Base-by-base conservation (phyloP, 2,797 vertebrate genomes). In the Calcarius lapponicus region DNA sequence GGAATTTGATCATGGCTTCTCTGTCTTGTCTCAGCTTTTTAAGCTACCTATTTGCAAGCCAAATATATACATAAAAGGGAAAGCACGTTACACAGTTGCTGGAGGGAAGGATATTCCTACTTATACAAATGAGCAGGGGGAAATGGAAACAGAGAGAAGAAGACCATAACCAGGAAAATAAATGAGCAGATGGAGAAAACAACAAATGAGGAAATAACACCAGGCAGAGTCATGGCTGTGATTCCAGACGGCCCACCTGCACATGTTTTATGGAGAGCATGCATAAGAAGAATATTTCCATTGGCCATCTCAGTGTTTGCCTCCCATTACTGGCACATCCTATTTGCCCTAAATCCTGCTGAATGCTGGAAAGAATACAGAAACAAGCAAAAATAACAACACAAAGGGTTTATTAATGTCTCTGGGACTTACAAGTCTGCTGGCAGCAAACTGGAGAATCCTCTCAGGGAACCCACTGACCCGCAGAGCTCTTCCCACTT, bases 51-150 rank as follows among this genome's bases (percentile, higher is more conserved):
- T 96, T 95, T 96, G 95, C 96, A 97, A 96, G 89, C 93, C 96
- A 96, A 97, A 97, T 94, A 69, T 54, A 95, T 92, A 96, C 87
- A 96, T 95, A 94, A 97, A 94, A 96, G 86, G 85, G 81, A 96
- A 94, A 92, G 88, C 76, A 88, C 76, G 88, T 96, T 96, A 93
- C 56, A 34, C 83, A 73, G 86, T 94, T 96, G 95, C 95, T 75
- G 62, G 89, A 96, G 96, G 93, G 91, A 84, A 94, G 96, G 93
- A 91, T 95, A 94, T 95, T 95, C 94, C 93, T 95, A 56, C 88
- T 94, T 94, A 96, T 29, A 96, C 88, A 95, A 96, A 96, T 92
- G 92, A 96, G 90, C 93, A 94, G 86, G 61, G 91, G 92, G 81
- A 95, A 92, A 91, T 83, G 60, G 76, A 94, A 80, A 80, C 66